phyloP scores from a whole-genome alignment of 2,888 invertebrate genomes.

The Oxystoma pomonae region DNA sequence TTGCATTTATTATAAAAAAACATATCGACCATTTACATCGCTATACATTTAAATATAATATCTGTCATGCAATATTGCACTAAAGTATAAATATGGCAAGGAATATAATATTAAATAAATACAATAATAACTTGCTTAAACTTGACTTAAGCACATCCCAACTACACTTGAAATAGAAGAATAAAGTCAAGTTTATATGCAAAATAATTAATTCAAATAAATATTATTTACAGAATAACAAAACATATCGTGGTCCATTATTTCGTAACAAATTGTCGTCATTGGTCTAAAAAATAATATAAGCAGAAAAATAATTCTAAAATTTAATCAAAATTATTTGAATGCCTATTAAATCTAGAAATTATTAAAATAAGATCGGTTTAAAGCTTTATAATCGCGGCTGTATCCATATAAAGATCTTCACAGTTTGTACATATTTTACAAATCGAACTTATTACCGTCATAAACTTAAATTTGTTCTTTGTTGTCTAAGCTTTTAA shows the following conservation, averaged over 20 bases:
- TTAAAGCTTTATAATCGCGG: no score
- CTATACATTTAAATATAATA: not conserved
- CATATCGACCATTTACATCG: not conserved
- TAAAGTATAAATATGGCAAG: not conserved
- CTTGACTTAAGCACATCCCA: not conserved
- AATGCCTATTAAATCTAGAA: no score
- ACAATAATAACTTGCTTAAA: not conserved
- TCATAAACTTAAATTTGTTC: no score
- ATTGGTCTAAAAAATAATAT: no score
- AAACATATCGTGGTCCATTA: not conserved
- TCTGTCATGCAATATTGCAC: not conserved
- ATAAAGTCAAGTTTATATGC: not conserved
- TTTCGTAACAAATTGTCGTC: not conserved
- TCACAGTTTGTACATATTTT: no score
- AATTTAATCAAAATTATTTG: no score
- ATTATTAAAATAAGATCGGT: no score
- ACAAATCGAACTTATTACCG: no score
- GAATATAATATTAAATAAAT: not conserved
- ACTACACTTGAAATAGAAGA: not conserved
- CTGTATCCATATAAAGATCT: no score
- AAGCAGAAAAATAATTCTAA: no score
- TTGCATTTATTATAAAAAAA: not conserved
- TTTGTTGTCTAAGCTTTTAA: no score
- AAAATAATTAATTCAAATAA: not conserved
- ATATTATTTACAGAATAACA: not conserved